phyloP scores from a whole-genome alignment of 2,888 invertebrate genomes.

The Idaea dimidiata region DNA sequence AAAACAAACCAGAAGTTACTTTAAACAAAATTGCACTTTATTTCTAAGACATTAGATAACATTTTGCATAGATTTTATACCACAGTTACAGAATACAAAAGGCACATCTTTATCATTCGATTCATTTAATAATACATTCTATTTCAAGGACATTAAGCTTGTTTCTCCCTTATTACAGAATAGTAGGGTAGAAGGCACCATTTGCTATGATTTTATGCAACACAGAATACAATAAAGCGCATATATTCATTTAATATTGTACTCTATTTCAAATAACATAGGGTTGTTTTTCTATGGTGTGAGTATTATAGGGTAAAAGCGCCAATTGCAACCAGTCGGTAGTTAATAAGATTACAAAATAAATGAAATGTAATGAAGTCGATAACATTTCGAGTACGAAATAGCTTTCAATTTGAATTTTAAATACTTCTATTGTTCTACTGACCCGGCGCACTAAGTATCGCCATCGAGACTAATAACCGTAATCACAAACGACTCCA shows the following conservation, averaged over 20 bases:
- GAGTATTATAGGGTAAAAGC: conserved; percentile 6
- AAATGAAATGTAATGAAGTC: conserved; percentile 41
- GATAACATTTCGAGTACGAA: conserved; percentile 7
- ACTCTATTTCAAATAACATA: conserved; percentile 6
- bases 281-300: neutral
- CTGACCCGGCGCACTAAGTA: too few relatives aligned
- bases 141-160: too few relatives aligned
- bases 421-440: neutral
- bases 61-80: neutral
- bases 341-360: conserved; percentile 35
- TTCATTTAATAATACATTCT: too few relatives aligned
- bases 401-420: neutral
- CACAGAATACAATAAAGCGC: neutral
- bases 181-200: too few relatives aligned
- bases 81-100: neutral
- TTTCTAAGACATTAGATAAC: neutral
- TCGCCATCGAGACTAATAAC: too few relatives aligned
- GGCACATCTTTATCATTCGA: too few relatives aligned
- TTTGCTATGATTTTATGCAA: too few relatives aligned
- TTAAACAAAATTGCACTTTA: neutral
- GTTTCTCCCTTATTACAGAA: too few relatives aligned
- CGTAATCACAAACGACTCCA: too few relatives aligned
- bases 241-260: neutral
- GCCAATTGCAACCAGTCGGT: conserved; percentile 10
- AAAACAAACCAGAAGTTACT: neutral